Percentiles rank a stretch among this genome's conserved stretches.
These are phyloP conservation scores for Dryobotodes eremita DNA, from an alignment of 2,888 invertebrate genomes.

Conservation along the genomic window DNA sequence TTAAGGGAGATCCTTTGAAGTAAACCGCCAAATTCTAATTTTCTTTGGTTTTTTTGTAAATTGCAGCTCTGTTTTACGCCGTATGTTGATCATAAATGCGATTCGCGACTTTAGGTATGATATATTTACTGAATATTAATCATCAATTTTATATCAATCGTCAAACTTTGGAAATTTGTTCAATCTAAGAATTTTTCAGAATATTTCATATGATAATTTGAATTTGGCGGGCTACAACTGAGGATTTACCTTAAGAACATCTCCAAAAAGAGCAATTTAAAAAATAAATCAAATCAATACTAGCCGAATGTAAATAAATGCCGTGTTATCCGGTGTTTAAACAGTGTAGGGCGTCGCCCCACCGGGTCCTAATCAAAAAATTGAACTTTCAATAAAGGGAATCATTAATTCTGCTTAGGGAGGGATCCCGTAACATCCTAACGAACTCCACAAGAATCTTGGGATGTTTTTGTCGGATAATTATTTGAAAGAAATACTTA, in stretches of 20 bases:
- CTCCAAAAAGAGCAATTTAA: constrained; percentile 65
- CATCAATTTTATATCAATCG: too few species aligned
- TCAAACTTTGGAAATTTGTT: too few species aligned
- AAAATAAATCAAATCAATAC: constrained; percentile 85
- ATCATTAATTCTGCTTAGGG: constrained; percentile 92
- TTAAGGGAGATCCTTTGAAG: too few species aligned
- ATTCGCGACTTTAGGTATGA: too few species aligned
- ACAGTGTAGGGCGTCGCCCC: constrained; percentile 80
- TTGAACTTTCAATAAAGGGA: constrained; percentile 93
- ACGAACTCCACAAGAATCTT: constrained; percentile 88
- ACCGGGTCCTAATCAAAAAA: constrained; percentile 92
- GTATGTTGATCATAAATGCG: too few species aligned
- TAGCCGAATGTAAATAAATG: constrained; percentile 89
- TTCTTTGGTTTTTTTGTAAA: background rate
- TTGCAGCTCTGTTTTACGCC: background rate
- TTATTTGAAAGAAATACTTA: constrained; percentile 76
- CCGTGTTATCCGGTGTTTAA: constrained; percentile 89
- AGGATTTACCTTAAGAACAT: constrained; percentile 14
- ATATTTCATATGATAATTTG: too few species aligned
- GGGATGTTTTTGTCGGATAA: constrained; percentile 88
- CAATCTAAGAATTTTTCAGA: too few species aligned
- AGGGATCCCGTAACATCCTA: constrained; percentile 81
- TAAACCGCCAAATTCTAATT: too few species aligned
- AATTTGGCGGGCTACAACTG: too few species aligned
- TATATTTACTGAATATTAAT: too few species aligned